A percentile compares a stretch with the other conserved stretches of the same genome.
These are phyloP conservation scores for Bombus sylvicola DNA, from an alignment of 1,140 invertebrate genomes.

Conservation along the genomic window DNA sequence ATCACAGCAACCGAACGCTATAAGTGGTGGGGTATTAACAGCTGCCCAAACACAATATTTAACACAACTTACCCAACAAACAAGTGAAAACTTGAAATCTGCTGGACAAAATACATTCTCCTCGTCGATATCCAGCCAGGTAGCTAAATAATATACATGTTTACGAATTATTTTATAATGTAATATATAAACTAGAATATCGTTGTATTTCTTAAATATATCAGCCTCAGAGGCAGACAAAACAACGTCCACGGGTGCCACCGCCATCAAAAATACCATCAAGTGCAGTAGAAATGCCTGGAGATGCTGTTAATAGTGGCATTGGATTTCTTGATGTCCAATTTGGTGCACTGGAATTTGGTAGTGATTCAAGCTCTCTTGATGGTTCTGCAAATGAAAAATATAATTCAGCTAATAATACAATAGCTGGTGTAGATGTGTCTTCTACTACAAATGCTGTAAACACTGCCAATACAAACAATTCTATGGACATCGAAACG, in stretches of 20 bases:
- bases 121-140: conserved; percentile 77
- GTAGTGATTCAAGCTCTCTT: conserved; percentile 85
- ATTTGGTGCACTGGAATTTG: conserved; percentile 95
- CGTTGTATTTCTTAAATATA: neutral
- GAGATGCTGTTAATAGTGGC: conserved; percentile 88
- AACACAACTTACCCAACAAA: conserved; percentile 87
- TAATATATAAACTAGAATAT: neutral
- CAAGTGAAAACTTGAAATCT: conserved; percentile 86
- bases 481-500: conserved; percentile 77
- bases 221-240: conserved; percentile 85
- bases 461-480: conserved; percentile 75
- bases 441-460: conserved; percentile 72
- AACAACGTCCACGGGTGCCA: conserved; percentile 91
- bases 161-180: neutral
- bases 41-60: conserved; percentile 89
- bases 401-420: conserved; percentile 71
- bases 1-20: conserved; percentile 77
- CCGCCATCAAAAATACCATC: conserved; percentile 97
- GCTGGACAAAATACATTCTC: conserved; percentile 81
- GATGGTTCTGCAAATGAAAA: conserved; percentile 83
- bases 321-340: conserved; percentile 95
- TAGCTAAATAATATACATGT: conserved; percentile 43
- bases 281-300: conserved; percentile 97
- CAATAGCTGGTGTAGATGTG: conserved; percentile 75
- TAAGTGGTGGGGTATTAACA: conserved; percentile 82